Percentiles rank a stretch among this genome's conserved stretches.
Evolutionary conservation across 2,888 invertebrate genomes (phyloP).

Genomic region (Apodemia mormo): DNA sequence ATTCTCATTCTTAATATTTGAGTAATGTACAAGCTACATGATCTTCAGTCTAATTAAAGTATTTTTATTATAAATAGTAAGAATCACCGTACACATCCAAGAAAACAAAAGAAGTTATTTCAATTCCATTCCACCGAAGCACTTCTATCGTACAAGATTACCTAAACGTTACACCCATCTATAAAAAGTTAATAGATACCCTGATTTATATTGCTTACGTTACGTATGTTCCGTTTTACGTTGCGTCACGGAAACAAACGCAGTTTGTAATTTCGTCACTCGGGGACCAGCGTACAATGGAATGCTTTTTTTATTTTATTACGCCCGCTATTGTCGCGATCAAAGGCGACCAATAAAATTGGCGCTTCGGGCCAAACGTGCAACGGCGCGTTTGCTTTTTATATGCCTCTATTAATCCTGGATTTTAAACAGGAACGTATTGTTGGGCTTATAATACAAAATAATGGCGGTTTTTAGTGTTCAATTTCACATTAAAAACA

Average conservation of each 20-base stretch:
- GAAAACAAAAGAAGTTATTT: no score
- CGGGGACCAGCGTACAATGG: constrained; percentile 53
- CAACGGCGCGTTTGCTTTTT: constrained; percentile 38
- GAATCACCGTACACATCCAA: no score
- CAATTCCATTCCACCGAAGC: no score
- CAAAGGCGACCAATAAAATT: constrained; percentile 51
- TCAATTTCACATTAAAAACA: neutral
- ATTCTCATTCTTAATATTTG: no score
- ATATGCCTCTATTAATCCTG: constrained; percentile 42
- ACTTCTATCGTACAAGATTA: constrained; percentile 33
- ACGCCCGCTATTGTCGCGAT: constrained; percentile 46
- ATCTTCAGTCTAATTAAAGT: no score
- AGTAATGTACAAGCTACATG: no score
- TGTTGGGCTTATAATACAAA: constrained; percentile 3
- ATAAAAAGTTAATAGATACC: constrained; percentile 57
- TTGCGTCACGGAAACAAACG: constrained; percentile 42
- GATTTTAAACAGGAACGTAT: constrained; percentile 26
- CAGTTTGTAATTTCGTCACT: constrained; percentile 47
- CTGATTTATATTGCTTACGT: constrained; percentile 49
- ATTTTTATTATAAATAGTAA: no score
- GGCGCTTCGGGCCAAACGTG: constrained; percentile 38
- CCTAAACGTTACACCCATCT: constrained; percentile 43
- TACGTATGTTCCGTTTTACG: constrained; percentile 39
- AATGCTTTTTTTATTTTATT: constrained; percentile 52
- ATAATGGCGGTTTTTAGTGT: constrained; percentile 11